Evolutionary conservation across 2,888 invertebrate genomes (phyloP), one percentile per base, ranked within the genome.

Genomic region (Sarcophaga carnaria): DNA sequence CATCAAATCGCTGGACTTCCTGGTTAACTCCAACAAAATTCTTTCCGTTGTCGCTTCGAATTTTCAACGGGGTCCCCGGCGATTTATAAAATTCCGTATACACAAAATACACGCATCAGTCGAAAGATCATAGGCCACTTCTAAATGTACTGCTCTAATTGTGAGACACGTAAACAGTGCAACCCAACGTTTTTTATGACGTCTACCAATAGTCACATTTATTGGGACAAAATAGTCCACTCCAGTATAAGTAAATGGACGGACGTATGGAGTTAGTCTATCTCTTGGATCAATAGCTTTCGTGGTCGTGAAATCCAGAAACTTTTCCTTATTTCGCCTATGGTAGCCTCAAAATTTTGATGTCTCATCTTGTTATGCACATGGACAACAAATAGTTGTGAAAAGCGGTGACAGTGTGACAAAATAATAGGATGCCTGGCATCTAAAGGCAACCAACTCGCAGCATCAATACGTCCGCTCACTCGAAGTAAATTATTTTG

Each of bases 141-240:
- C 75, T 47, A 75, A 14, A 64, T 75, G 75, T 17, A 63, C 63
- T 45, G 75, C 75, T 49, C 49, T 12, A 3, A 49, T 3, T 12
- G 49, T 49, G 10, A 49, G 14, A 14, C 49, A 49, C 14, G 49
- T 49, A 14, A 49, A 49, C 49, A 89, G 64, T 12, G 80, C 83
- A 37, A 82, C 83, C 85, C 88, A 89, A 14, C 88, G 37, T 75
- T 88, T 89, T 17, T 88, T 86, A 8, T n/a, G 69, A 49, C 87
- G 82, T n/a, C 89, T 78, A n/a, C 88, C 88, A 69, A 89, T 85
- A 20, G 88, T 82, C 3, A 90, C 85, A 4, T 60, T 67, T 11
- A 89, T 20, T 12, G 88, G 88, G 2, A 88, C 88, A 49, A 88
- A 89, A 59, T 81, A 89, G 54, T 89, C 89, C 4, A 89, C 11